These are phyloP conservation scores for Taxidea taxus DNA, from an alignment of 2,113 vertebrate species.

Conservation along the genomic window DNA sequence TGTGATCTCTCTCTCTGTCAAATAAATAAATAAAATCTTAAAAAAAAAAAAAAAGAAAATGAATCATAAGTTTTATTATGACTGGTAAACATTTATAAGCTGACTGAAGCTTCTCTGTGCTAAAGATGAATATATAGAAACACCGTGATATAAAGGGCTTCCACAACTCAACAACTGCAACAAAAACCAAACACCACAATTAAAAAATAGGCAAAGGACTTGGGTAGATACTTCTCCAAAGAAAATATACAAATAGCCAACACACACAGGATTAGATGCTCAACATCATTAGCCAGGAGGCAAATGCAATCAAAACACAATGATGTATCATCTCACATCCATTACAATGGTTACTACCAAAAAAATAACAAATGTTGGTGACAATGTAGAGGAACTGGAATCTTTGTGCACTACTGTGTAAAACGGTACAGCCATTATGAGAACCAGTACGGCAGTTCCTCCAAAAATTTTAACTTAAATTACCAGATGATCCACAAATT, in stretches of 20 bases:
- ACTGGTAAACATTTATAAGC: background rate
- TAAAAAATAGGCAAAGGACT: background rate
- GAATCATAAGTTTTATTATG: background rate
- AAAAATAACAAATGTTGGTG: background rate
- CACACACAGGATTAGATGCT: background rate
- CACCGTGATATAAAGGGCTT: background rate
- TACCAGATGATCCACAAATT: background rate
- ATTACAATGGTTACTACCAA: background rate
- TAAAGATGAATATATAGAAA: background rate
- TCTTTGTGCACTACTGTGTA: background rate
- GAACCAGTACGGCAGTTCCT: background rate
- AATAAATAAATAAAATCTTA: no score
- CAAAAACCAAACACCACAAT: background rate
- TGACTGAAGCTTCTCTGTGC: background rate
- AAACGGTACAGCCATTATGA: background rate
- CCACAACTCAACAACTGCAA: background rate
- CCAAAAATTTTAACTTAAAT: background rate
- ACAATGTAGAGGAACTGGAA: background rate
- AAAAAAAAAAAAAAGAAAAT: background rate
- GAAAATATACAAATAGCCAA: background rate
- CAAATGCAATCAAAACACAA: slow-evolving; percentile 9
- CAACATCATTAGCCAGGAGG: background rate
- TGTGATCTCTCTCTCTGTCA: no score
- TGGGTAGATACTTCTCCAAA: background rate
- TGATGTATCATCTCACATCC: background rate